Evolutionary conservation across 37 sponge, comb jelly and placozoan genomes (phyloP).

Genomic region (Cladorhizidae sp.): DNA sequence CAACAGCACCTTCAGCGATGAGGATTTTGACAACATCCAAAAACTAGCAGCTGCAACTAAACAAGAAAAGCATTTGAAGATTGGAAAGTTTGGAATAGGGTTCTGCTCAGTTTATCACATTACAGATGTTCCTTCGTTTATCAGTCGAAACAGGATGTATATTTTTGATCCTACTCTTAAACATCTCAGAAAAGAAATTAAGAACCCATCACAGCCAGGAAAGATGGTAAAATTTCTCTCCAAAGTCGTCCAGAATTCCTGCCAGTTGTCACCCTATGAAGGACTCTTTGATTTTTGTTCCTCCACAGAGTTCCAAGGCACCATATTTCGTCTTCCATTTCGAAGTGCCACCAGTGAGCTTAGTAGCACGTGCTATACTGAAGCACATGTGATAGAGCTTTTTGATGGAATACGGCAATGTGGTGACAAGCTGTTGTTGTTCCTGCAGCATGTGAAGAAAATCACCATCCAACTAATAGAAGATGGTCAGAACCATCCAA

Average conservation of each 20-base stretch:
- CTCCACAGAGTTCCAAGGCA: constrained; percentile 32
- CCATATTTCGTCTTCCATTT: constrained; percentile 82
- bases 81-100: constrained; percentile 87
- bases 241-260: constrained; percentile 15
- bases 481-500: constrained; percentile 1
- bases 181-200: constrained; percentile 31
- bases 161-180: constrained; percentile 75
- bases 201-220: constrained; percentile 49
- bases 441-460: constrained; percentile 46
- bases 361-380: constrained; percentile 17
- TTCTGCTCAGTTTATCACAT: constrained; percentile 81
- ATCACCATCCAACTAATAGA: constrained; percentile 39
- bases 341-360: constrained; percentile 61
- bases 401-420: constrained; percentile 2
- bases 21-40: constrained; percentile 83
- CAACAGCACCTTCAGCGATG: constrained; percentile 55
- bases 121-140: constrained; percentile 67
- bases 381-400: constrained; percentile 12
- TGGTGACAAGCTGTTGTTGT: constrained; percentile 51
- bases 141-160: constrained; percentile 50
- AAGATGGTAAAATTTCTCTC: constrained; percentile 26
- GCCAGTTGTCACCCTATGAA: constrained; percentile 56
- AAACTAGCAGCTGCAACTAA: constrained; percentile 82
- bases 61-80: constrained; percentile 52
- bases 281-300: constrained; percentile 48